Percentiles rank a stretch among this genome's conserved stretches.
Conservation (phyloP, 2,888 invertebrate genomes). For the Pegoplata infirma region DNA sequence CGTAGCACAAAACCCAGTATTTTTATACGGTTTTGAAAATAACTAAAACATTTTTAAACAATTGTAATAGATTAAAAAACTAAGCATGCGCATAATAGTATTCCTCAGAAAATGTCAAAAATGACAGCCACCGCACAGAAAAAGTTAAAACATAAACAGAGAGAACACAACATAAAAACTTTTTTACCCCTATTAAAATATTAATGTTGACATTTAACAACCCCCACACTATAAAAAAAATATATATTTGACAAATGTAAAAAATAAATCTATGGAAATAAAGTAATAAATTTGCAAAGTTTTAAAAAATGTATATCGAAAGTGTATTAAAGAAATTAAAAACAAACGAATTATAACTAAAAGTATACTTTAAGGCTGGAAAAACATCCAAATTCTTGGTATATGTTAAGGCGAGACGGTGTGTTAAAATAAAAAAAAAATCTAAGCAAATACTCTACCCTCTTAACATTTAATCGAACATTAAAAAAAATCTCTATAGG, state of each 20-base stretch:
- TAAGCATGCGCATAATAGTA: conserved; percentile 9
- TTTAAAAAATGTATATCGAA: background rate
- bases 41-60: background rate
- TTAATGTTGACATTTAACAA: conserved; percentile 59
- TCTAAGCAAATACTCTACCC: conserved; percentile 15
- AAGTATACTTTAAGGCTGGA: background rate
- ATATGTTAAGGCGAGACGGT: conserved; percentile 4
- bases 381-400: background rate
- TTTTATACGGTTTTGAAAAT: background rate
- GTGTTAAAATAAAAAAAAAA: background rate
- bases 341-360: background rate
- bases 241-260: conserved; percentile 2
- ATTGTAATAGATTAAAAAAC: background rate
- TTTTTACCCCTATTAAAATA: conserved; percentile 55
- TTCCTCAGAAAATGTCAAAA: conserved; percentile 30
- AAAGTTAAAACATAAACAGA: conserved; percentile 39
- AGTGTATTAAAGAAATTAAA: background rate
- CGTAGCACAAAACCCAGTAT: too few species aligned
- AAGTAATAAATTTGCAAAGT: background rate
- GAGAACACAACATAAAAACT: conserved; percentile 14
- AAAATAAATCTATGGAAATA: conserved; percentile 5
- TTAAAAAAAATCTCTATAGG: conserved; percentile 65
- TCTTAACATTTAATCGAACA: conserved; percentile 12
- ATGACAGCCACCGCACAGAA: conserved; percentile 1
- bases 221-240: conserved; percentile 29